A percentile compares a stretch with the other conserved stretches of the same genome.
Conservation (phyloP, 1,140 invertebrate genomes). For the Campodea augens region DNA sequence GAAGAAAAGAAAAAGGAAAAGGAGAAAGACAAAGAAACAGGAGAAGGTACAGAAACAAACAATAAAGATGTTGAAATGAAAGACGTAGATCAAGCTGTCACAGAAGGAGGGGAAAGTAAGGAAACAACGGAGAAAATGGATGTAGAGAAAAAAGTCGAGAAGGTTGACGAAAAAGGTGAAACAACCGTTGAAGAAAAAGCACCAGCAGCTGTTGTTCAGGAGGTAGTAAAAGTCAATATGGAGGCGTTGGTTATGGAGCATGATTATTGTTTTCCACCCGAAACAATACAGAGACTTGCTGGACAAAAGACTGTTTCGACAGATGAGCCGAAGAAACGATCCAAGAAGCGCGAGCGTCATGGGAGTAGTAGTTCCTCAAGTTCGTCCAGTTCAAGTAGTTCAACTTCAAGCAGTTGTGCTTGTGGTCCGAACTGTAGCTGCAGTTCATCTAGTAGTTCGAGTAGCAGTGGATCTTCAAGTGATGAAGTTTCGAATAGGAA, state of each 20-base stretch:
- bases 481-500: background rate
- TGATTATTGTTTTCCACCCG: background rate
- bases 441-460: conserved; percentile 36
- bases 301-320: no score
- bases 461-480: conserved; percentile 24
- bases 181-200: background rate
- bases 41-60: no score
- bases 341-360: no score
- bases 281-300: no score
- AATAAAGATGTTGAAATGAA: background rate
- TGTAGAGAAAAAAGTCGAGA: background rate
- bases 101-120: background rate
- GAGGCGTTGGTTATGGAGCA: background rate
- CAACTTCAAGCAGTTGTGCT: conserved; percentile 35
- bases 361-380: no score
- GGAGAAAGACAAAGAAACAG: background rate
- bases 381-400: conserved; percentile 19
- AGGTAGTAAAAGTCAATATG: background rate
- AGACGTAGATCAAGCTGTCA: background rate
- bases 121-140: background rate
- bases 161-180: background rate
- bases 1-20: background rate
- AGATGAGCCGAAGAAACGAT: no score
- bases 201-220: background rate
- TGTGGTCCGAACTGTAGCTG: conserved; percentile 62